Evolutionary conservation across 2,113 vertebrate species (phyloP), one percentile per base, ranked within the genome.

Genomic region (Paraplagusia blochii): DNA sequence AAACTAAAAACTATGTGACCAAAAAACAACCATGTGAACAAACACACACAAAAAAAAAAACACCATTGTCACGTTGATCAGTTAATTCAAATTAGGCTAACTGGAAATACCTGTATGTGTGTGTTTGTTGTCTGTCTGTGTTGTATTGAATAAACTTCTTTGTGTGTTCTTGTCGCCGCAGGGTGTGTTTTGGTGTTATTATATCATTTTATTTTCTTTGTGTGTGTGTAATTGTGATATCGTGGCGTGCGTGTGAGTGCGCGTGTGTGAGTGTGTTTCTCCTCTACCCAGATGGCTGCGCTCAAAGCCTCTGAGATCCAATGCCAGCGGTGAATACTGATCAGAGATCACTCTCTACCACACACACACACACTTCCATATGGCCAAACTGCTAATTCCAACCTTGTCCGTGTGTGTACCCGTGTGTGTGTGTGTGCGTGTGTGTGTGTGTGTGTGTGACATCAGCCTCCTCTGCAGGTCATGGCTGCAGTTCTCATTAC

Each of bases 301-400:
- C 73, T 85, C 60, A 61, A 77, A 77, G 87, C 72, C 74, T 78
- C 74, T 74, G 75, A 81, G 77, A 77, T 79, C 79, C 72, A 82
- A 65, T 78, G 84, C 81, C 82, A 85, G 85, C 35, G 74, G 82
- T 87, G 85, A 88, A 88, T 88, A 84, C 85, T 87, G 87, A 87
- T 85, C 84, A 87, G 81, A 81, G 79, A 85, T 86, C 87, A 83
- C 82, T 70, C 81, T 82, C 75, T 74, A 54, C 40, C 5, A n/a
- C 63, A 56, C 72, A 71, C 81, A 74, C 72, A 46, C 79, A 64
- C 77, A 74, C 81, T 66, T 81, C 69, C 75, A 85, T 75, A 81
- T 58, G 72, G 79, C 58, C 11, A 14, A 80, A 80, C 71, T 85
- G 61, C 80, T 83, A 81, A 84, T 81, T 79, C 69, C 67, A 75